Conservation (phyloP, 2,888 invertebrate genomes). For the Eumerus sabulonum region DNA sequence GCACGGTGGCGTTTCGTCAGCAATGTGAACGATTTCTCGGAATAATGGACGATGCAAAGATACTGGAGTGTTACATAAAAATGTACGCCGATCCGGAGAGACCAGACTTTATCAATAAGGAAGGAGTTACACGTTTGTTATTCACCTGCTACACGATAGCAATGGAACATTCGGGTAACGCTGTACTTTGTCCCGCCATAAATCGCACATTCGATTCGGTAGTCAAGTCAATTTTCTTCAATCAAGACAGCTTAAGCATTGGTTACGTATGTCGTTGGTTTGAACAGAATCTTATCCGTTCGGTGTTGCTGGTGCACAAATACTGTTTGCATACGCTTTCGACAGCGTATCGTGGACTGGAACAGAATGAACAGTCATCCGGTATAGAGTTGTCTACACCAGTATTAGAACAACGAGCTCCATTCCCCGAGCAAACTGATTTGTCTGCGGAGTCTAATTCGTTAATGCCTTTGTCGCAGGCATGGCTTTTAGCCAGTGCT, state of each 20-base stretch:
- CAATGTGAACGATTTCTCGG: slow-evolving; percentile 85
- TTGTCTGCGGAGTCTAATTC: slow-evolving; percentile 72
- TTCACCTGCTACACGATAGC: slow-evolving; percentile 88
- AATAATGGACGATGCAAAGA: slow-evolving; percentile 81
- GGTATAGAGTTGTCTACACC: slow-evolving; percentile 88
- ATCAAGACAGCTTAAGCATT: slow-evolving; percentile 85
- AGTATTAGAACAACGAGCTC: slow-evolving; percentile 82
- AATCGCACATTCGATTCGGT: slow-evolving; percentile 87
- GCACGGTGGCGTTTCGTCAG: slow-evolving; percentile 84
- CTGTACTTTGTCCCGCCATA: slow-evolving; percentile 83
- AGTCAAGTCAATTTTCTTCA: slow-evolving; percentile 89
- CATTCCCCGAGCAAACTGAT: slow-evolving; percentile 75
- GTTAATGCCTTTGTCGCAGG: slow-evolving; percentile 83
- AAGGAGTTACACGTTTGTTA: slow-evolving; percentile 83
- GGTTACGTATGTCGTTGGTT: slow-evolving; percentile 91
- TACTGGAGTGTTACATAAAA: slow-evolving; percentile 85
- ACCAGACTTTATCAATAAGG: slow-evolving; percentile 82
- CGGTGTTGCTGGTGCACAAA: slow-evolving; percentile 88
- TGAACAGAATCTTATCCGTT: slow-evolving; percentile 86
- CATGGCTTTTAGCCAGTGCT: slow-evolving; percentile 86
- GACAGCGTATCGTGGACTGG: slow-evolving; percentile 82
- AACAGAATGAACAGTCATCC: slow-evolving; percentile 76
- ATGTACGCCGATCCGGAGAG: slow-evolving; percentile 82
- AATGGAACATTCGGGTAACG: slow-evolving; percentile 86
- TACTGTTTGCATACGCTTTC: slow-evolving; percentile 79